Evolutionary conservation across 2,888 invertebrate genomes (phyloP).

Genomic region (Quadroppia sp.): DNA sequence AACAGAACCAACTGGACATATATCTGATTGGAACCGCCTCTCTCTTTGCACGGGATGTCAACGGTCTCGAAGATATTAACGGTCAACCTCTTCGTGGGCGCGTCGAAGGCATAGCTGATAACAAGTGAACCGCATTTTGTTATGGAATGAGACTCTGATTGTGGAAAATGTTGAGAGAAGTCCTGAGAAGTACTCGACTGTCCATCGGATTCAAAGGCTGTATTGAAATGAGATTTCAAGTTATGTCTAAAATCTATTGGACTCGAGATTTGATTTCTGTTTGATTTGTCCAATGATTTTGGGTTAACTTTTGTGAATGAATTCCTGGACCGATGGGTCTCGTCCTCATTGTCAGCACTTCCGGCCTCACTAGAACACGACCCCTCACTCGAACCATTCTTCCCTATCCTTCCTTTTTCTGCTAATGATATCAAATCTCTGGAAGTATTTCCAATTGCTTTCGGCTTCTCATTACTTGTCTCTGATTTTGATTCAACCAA

Average conservation of each 20-base stretch:
- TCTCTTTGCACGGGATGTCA: constrained; percentile 66
- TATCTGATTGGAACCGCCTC: constrained; percentile 65
- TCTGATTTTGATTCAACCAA: constrained; percentile 1
- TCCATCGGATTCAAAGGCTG: constrained; percentile 36
- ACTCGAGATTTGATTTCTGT: constrained; percentile 16
- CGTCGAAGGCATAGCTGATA: constrained; percentile 81
- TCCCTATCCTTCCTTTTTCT: constrained; percentile 49
- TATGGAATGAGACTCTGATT: constrained; percentile 31
- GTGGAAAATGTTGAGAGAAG: constrained; percentile 29
- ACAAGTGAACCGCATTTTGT: constrained; percentile 68
- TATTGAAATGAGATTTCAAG: constrained; percentile 34
- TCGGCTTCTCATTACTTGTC: neutral
- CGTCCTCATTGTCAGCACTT: constrained; percentile 46
- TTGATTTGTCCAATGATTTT: constrained; percentile 32
- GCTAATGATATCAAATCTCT: constrained; percentile 49
- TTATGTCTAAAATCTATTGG: constrained; percentile 44
- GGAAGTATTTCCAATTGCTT: constrained; percentile 30
- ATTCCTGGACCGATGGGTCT: constrained; percentile 43
- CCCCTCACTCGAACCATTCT: constrained; percentile 47
- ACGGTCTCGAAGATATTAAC: constrained; percentile 84
- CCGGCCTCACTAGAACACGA: constrained; percentile 48
- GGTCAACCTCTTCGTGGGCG: constrained; percentile 84
- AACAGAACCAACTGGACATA: constrained; percentile 80
- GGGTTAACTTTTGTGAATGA: constrained; percentile 43
- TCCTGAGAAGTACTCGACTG: constrained; percentile 39